These are phyloP conservation scores for Carlito syrichta DNA, from an alignment of 2,113 vertebrate species.

Conservation along the genomic window DNA sequence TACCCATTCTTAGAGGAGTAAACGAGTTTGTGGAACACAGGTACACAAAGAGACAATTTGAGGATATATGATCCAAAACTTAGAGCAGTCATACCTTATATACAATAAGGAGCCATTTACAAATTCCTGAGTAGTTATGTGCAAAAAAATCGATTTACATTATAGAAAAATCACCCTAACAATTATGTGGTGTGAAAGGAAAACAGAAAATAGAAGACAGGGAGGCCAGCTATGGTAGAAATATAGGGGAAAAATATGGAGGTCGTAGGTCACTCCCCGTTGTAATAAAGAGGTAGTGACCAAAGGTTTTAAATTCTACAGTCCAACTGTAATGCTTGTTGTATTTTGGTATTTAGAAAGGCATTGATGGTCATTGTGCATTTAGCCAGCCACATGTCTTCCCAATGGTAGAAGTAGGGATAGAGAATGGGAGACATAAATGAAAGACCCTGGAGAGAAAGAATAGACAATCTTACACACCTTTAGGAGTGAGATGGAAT, in stretches of 20 bases:
- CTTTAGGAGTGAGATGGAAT: background rate
- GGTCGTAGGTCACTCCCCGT: fast-evolving
- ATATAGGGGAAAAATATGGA: background rate
- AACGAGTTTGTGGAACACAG: background rate
- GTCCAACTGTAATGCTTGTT: background rate
- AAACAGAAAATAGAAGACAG: background rate
- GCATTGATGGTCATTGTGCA: background rate
- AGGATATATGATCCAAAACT: background rate
- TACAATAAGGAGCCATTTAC: background rate
- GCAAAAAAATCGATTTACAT: background rate
- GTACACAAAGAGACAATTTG: background rate
- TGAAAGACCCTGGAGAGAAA: background rate
- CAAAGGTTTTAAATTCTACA: background rate
- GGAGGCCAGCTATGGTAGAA: background rate
- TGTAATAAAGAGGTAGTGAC: background rate
- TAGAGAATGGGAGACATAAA: background rate
- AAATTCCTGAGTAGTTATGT: background rate
- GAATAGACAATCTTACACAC: background rate
- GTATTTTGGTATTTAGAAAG: background rate
- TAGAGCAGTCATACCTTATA: background rate
- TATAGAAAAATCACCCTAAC: background rate
- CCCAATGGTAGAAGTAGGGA: background rate
- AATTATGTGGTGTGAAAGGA: background rate
- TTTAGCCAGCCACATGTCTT: background rate
- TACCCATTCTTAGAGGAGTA: background rate